These are phyloP conservation scores for Halocynthia aurantium DNA, from an alignment of 23 tunicate genomes.

Conservation along the genomic window DNA sequence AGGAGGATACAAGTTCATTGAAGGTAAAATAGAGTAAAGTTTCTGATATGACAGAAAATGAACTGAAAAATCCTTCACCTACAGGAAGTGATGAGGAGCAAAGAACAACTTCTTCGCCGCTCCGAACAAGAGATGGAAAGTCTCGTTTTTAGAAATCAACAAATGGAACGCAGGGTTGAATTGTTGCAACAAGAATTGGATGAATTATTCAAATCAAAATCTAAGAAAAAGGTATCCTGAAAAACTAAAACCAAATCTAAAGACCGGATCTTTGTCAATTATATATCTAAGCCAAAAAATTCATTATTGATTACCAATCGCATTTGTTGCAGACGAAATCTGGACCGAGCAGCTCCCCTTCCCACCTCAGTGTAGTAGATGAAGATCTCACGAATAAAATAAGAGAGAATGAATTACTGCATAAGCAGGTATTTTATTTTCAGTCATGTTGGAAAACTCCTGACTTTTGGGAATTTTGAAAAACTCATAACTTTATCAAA, in stretches of 20 bases:
- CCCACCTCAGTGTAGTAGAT: conserved; percentile 31
- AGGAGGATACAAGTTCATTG: conserved; percentile 36
- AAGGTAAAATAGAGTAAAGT: conserved; percentile 13
- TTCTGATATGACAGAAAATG: not conserved
- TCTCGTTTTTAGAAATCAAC: conserved; percentile 73
- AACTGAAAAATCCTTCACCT: not conserved
- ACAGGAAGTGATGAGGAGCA: conserved; percentile 47
- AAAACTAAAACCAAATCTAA: conserved; percentile 12
- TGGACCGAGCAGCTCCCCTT: not conserved
- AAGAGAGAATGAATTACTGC: conserved; percentile 66
- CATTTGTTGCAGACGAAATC: conserved; percentile 7
- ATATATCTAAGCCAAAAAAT: not conserved
- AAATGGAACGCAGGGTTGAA: conserved; percentile 72
- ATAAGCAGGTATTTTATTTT: conserved; percentile 37
- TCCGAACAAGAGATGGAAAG: conserved; percentile 93
- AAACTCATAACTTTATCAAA: not conserved
- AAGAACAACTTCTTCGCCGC: conserved; percentile 67
- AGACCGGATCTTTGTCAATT: not conserved
- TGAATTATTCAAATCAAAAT: conserved; percentile 5
- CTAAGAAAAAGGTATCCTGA: conserved; percentile 13
- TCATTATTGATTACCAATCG: not conserved
- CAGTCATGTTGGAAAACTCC: not conserved
- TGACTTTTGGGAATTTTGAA: not conserved
- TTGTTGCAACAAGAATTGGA: conserved; percentile 74
- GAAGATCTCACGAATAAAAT: conserved; percentile 80